Conservation (phyloP, 2,797 vertebrate genomes). For the Dryobates pubescens region DNA sequence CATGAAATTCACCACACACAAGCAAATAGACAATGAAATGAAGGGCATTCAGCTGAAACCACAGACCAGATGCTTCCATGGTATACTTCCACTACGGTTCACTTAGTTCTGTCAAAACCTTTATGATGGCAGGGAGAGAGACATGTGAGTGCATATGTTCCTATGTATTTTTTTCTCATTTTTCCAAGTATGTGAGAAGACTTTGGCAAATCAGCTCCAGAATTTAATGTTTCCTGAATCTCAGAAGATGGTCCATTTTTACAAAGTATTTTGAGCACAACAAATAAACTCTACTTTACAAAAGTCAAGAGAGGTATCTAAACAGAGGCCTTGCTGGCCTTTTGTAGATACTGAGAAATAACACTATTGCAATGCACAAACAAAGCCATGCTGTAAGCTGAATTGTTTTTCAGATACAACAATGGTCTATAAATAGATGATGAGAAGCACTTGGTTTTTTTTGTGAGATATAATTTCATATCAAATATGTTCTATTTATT, state of each 20-base stretch:
- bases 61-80: slow-evolving; percentile 58
- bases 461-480: accelerated
- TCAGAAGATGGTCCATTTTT: not conserved
- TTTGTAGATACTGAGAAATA: not conserved
- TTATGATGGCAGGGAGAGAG: slow-evolving; percentile 14
- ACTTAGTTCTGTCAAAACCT: slow-evolving; percentile 68
- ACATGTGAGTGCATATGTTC: not conserved
- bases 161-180: not conserved
- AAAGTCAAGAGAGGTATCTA: not conserved
- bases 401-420: not conserved
- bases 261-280: not conserved
- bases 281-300: not conserved
- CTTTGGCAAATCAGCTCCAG: not conserved
- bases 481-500: not conserved
- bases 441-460: not conserved
- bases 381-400: not conserved
- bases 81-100: slow-evolving; percentile 42
- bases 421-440: not conserved
- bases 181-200: slow-evolving; percentile 15
- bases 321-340: not conserved
- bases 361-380: not conserved
- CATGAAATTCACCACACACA: slow-evolving; percentile 33
- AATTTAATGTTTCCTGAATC: not conserved
- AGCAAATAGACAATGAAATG: slow-evolving; percentile 39
- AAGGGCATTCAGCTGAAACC: slow-evolving; percentile 64